A percentile compares a stretch with the other conserved stretches of the same genome.
These are phyloP conservation scores for Hirundichthys speculiger DNA, from an alignment of 2,113 vertebrate genomes.

Conservation along the genomic window DNA sequence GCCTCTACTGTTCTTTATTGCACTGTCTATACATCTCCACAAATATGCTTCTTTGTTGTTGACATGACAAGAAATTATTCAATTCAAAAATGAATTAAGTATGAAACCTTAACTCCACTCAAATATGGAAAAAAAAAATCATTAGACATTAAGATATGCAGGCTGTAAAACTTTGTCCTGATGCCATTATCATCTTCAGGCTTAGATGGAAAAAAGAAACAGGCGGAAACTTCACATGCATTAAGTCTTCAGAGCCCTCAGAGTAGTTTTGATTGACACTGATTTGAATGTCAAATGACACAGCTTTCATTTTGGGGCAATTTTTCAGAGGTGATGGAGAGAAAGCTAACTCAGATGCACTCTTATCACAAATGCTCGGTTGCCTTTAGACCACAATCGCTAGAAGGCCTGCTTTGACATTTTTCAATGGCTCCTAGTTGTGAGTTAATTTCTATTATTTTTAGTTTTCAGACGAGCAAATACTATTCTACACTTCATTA, in stretches of 20 bases:
- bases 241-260: constrained; percentile 21
- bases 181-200: constrained; percentile 7
- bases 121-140: background rate
- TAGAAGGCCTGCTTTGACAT: constrained; percentile 21
- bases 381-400: constrained; percentile 41
- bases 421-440: constrained; percentile 5
- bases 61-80: too few relatives aligned
- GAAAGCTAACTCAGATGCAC: constrained; percentile 52
- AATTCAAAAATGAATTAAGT: background rate
- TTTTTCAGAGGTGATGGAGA: constrained; percentile 25
- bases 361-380: constrained; percentile 27
- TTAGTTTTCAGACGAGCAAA: too few relatives aligned
- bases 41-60: too few relatives aligned
- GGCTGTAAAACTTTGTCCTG: background rate
- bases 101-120: background rate
- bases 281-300: constrained; percentile 34
- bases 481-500: background rate
- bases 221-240: background rate
- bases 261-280: constrained; percentile 43
- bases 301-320: constrained; percentile 44
- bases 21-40: too few relatives aligned
- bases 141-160: constrained; percentile 2
- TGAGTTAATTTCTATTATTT: too few relatives aligned
- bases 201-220: constrained; percentile 1
- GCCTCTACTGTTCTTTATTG: too few relatives aligned